These are phyloP conservation scores for Lethrus apterus DNA, from an alignment of 1,140 invertebrate genomes.

Conservation along the genomic window DNA sequence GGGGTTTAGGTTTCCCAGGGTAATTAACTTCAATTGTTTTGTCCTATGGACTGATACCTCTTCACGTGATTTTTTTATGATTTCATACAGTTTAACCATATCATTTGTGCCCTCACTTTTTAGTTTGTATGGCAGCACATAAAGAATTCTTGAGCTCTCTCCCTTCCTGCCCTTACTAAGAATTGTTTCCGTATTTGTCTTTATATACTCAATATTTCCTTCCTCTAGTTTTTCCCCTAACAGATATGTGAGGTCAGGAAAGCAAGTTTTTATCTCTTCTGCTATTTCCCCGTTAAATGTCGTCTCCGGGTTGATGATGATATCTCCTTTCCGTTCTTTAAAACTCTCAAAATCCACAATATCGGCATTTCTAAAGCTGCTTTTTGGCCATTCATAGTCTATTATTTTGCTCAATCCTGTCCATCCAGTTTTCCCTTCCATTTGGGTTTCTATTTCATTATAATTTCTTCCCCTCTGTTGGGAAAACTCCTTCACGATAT, in stretches of 20 bases:
- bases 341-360: not conserved
- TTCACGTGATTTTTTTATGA: too few relatives aligned
- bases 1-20: not conserved
- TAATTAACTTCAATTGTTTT: too few relatives aligned
- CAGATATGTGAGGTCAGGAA: not conserved
- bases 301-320: not conserved
- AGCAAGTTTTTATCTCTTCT: not conserved
- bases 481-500: not conserved
- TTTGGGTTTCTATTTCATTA: not conserved
- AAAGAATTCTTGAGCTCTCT: not conserved
- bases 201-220: not conserved
- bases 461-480: not conserved
- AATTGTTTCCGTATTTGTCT: not conserved
- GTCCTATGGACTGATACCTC: too few relatives aligned
- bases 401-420: not conserved
- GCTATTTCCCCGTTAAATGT: not conserved
- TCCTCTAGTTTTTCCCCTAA: not conserved
- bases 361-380: not conserved
- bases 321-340: not conserved
- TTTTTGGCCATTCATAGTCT: not conserved
- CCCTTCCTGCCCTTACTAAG: not conserved
- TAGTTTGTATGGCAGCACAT: slow-evolving; percentile 5
- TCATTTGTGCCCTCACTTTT: not conserved
- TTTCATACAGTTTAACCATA: not conserved
- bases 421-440: not conserved